Base-by-base conservation (phyloP, 2,113 vertebrate genomes). In the Eretmochelys imbricata region DNA sequence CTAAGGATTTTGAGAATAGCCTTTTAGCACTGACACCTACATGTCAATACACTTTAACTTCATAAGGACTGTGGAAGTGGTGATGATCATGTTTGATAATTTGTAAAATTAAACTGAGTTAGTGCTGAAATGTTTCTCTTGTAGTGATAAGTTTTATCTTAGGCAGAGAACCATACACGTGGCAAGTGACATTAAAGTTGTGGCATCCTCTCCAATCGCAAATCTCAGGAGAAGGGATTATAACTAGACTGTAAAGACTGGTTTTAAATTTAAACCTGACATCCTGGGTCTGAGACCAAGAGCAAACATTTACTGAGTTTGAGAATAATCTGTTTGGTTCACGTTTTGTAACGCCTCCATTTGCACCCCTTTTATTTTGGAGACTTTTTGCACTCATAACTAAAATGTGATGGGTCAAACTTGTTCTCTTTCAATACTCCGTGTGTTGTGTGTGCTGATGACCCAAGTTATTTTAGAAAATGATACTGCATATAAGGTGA, bases 221-320 rank as follows among this genome's bases (percentile, higher is more conserved):
- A 48, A 55, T 1, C 55, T 50, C 2, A 62, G 72, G 29, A 88
- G 49, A 93, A 94, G 69, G 2, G 31, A 69, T 69, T 6, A 25
- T 89, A 38, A 51, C 35, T 82, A 55, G 16, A 42, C 51, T 1
- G 57, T 51, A 29, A 51, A 90, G 54, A 25, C 20, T 79, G 22
- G 13, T 82, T 88, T 14, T 79, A 54, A 89, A 53, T 20, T 55
- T 46, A 89, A 81, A 38, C 13, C 29, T 31, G 11, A 20, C 88
- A 31, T 86, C 85, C 0, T 1, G 85, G n/a, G 29, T 38, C 14
- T 9, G 50, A 91, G 12, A 42, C 62, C n/a, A 5, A 75, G 88
- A 92, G 49, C n/a, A 95, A 84, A 19, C 65, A 51, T 9, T 89
- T 88, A 54, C 38, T 19, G 69, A 78, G 19, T 93, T 94, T 4